Percentiles rank a stretch among this genome's conserved stretches.
phyloP scores from a whole-genome alignment of 2,888 invertebrate genomes.

The Nephrotoma flavescens region DNA sequence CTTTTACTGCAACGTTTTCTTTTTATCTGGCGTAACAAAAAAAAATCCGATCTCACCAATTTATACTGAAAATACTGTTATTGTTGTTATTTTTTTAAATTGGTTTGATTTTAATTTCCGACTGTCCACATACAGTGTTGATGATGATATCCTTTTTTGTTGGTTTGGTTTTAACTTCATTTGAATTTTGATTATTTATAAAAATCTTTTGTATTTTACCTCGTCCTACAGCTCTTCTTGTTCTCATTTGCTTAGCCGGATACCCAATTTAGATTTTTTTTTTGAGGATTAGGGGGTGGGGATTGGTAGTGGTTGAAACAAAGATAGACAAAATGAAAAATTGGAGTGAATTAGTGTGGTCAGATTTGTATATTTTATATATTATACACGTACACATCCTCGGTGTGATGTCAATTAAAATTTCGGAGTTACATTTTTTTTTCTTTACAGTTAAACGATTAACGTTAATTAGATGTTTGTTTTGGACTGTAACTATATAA shows the following conservation, averaged over 20 bases:
- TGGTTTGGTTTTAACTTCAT: not conserved
- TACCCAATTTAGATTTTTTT: not conserved
- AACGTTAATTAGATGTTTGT: no score
- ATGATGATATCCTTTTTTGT: not conserved
- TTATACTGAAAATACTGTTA: not conserved
- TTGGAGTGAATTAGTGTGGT: not conserved
- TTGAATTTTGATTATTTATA: not conserved
- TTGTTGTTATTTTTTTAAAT: not conserved
- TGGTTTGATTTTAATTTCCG: not conserved
- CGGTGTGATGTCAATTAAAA: not conserved
- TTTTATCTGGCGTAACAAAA: not conserved
- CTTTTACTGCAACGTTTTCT: not conserved
- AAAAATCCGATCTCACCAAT: not conserved
- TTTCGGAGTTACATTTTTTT: not conserved
- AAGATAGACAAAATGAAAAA: not conserved
- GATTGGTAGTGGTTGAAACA: not conserved
- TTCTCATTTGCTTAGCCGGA: not conserved
- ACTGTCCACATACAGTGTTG: not conserved
- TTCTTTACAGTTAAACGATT: no score
- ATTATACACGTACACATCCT: not conserved
- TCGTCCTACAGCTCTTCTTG: not conserved
- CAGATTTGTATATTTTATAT: not conserved
- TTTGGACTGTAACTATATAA: no score
- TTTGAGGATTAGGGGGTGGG: not conserved
- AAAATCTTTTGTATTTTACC: not conserved